Percentiles rank a stretch among this genome's conserved stretches.
Conservation (phyloP, 92 coral and sea anemone genomes). For the Porites divaricata region DNA sequence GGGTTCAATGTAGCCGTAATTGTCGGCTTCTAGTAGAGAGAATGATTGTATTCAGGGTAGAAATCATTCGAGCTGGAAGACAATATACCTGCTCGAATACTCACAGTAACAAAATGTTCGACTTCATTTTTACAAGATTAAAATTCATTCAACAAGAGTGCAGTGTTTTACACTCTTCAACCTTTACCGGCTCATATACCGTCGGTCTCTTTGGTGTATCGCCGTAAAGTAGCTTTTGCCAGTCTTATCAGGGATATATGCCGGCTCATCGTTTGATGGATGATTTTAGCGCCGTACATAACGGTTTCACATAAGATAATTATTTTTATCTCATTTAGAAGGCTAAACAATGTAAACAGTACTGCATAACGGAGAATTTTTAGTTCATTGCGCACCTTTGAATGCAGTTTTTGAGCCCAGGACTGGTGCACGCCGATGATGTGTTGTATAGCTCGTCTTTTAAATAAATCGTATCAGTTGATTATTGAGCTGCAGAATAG, state of each 20-base stretch:
- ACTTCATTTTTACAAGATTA: neutral
- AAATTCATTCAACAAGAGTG: conserved; percentile 23
- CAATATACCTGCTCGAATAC: neutral
- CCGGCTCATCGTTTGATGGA: conserved; percentile 47
- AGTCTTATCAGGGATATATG: conserved; percentile 24
- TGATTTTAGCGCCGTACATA: conserved; percentile 28
- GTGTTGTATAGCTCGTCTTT: neutral
- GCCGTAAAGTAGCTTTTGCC: conserved; percentile 29
- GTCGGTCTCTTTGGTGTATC: conserved; percentile 15
- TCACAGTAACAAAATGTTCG: neutral
- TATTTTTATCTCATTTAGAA: conserved; percentile 28
- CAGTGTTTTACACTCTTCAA: conserved; percentile 1
- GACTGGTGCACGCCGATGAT: neutral
- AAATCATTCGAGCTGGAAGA: too few relatives aligned
- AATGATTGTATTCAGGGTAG: too few relatives aligned
- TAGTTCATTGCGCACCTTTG: neutral
- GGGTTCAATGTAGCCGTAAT: too few relatives aligned
- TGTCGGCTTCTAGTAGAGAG: too few relatives aligned
- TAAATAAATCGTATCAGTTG: neutral
- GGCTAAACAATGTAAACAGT: conserved; percentile 31
- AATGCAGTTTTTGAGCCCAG: neutral
- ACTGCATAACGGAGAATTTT: neutral
- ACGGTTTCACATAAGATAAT: conserved; percentile 43
- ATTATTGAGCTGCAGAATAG: neutral
- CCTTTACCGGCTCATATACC: conserved; percentile 1